phyloP scores from a whole-genome alignment of 1,140 invertebrate genomes.

The Popillia japonica region DNA sequence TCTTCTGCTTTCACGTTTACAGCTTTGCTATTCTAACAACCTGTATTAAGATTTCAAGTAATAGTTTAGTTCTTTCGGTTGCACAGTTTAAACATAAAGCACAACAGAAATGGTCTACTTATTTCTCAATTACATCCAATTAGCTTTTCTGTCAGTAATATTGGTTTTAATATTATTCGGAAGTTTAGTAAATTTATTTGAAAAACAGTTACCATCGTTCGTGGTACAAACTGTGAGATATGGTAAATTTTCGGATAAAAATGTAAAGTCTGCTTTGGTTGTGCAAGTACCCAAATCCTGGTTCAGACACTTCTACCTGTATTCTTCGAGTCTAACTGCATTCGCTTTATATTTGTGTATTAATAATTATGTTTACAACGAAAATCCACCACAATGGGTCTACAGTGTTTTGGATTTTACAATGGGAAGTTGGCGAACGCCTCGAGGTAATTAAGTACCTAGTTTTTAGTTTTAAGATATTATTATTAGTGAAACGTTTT shows the following conservation, averaged over 20 bases:
- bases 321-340: constrained; percentile 61
- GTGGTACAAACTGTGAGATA: constrained; percentile 71
- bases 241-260: constrained; percentile 71
- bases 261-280: constrained; percentile 62
- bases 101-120: constrained; percentile 2
- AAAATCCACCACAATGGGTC: constrained; percentile 61
- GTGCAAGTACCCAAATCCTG: constrained; percentile 77
- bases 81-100: background rate
- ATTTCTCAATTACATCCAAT: constrained; percentile 9
- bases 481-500: too few species aligned
- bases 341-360: constrained; percentile 62
- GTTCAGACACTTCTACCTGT: constrained; percentile 79
- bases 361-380: constrained; percentile 62
- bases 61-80: too few species aligned
- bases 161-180: background rate
- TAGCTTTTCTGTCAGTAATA: background rate
- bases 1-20: background rate
- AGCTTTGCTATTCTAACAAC: background rate
- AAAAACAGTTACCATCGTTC: constrained; percentile 69
- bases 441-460: constrained; percentile 65
- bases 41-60: too few species aligned
- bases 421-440: constrained; percentile 62
- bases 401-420: constrained; percentile 62
- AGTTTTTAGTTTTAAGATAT: too few species aligned
- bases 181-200: constrained; percentile 68